Evolutionary conservation across 2,888 invertebrate genomes (phyloP).

Genomic region (Gandaritis pyraliata): DNA sequence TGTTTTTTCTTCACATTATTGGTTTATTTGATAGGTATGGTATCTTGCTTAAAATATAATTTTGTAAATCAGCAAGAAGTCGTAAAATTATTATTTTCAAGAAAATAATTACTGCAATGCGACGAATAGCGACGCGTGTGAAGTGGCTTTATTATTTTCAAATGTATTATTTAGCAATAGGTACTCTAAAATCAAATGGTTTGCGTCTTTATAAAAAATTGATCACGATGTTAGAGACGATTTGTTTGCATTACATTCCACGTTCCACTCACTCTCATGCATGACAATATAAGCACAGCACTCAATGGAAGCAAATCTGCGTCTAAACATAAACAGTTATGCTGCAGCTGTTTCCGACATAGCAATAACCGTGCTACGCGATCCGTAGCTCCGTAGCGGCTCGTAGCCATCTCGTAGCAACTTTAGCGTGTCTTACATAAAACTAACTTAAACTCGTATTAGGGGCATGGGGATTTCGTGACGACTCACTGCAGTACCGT

Average conservation of each 20-base stretch:
- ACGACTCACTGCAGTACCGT: constrained; percentile 49
- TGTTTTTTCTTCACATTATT: too few relatives aligned
- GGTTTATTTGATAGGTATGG: too few relatives aligned
- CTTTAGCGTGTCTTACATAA: constrained; percentile 41
- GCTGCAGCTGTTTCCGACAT: constrained; percentile 33
- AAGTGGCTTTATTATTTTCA: constrained; percentile 15
- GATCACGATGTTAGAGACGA: constrained; percentile 18
- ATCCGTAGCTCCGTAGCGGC: constrained; percentile 32
- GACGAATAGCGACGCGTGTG: neutral
- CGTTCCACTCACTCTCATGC: constrained; percentile 16
- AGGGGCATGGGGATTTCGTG: constrained; percentile 51
- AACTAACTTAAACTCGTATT: constrained; percentile 57
- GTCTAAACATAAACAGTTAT: constrained; percentile 11
- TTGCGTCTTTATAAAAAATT: constrained; percentile 12
- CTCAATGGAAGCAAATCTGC: constrained; percentile 27
- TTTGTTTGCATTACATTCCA: constrained; percentile 22
- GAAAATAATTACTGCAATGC: neutral
- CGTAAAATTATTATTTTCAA: too few relatives aligned
- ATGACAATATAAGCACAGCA: constrained; percentile 24
- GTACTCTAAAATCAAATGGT: constrained; percentile 28
- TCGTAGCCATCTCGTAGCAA: constrained; percentile 28
- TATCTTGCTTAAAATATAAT: too few relatives aligned
- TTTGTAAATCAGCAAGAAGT: too few relatives aligned
- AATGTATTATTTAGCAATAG: constrained; percentile 12
- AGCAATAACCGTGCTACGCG: constrained; percentile 35